Evolutionary conservation across 2,113 vertebrate species (phyloP), one percentile per base, ranked within the genome.

Genomic region (Octodon degus): DNA sequence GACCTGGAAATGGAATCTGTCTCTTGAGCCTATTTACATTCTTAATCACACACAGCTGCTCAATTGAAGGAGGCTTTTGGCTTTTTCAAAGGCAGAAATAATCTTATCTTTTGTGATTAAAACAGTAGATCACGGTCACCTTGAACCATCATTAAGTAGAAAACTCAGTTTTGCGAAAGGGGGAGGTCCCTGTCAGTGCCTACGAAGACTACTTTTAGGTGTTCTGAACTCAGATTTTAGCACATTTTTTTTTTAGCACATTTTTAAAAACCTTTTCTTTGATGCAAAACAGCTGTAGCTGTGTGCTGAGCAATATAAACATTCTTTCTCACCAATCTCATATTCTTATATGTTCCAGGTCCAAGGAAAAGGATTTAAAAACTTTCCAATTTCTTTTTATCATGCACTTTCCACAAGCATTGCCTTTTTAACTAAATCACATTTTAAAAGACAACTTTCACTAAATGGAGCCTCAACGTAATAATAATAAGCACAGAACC

Each of bases 221-320:
- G 30, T 60, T 86, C 30, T n/a, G 1, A 96, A 85, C 47, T 90
- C 84, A 37, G 55, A 34, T 77, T 90, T 43, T 96, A 97, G 86
- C 40, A 95, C 89, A 92, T 96, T 95, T 90, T 27, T 30, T 43
- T 77, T 90, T 43, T 95, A 97, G 86, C 40, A 95, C 87, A 93
- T 96, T 95, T 90, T 27, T 30, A 32, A n/a, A 8, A 30, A 80
- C 34, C 25, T 97, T 93, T 96, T 14, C 82, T 97, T 80, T 98
- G 97, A 98, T 96, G 43, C 34, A 97, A 97, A 95, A 96, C 98
- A 98, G 92, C 97, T 98, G 97, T 95, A 84, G 86, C 79, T 82
- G 0, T 91, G 93, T 90, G 97, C 95, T 95, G 68, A 93, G 94
- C 50, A 74, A 83, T 97, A 82, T 96, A 98, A 98, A 98, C 90